Base-by-base conservation (phyloP, 2,888 invertebrate genomes). In the Dorcus parallelipipedus region DNA sequence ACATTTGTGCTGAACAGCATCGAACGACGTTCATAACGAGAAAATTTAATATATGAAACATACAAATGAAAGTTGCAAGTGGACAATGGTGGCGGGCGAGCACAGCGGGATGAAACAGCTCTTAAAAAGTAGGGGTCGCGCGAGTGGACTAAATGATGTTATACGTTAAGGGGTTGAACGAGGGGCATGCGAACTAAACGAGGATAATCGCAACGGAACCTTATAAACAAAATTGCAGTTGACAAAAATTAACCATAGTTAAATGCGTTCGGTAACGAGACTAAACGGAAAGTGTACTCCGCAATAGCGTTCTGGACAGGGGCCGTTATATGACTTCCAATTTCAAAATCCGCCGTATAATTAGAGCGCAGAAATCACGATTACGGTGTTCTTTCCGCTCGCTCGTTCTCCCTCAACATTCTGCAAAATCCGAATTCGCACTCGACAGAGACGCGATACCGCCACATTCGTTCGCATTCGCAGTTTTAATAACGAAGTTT, bases 171-270 rank as follows among this genome's bases (percentile, higher is more conserved):
- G 33, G 51, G 38, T 49, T 23, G n/a, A 42, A 52, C 33, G 50
- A 7, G 50, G 41, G n/a, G 33, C 43, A 52, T 33, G 45, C 45
- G 20, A 23, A 54, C 53, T 50, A 54, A 58, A 58, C 50, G 42
- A 38, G 55, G 48, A 38, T 59, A 59, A 55, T 49, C 55, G 59
- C 49, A 54, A 51, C 51, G 52, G 65, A 69, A 68, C 72, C 70
- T 69, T 73, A 74, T 76, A 76, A 75, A 75, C 73, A 76, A 75
- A 76, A 75, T 76, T 75, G 72, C 69, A 71, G 69, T 72, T 73
- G 75, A 75, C 75, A 76, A 76, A 76, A 76, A 76, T 76, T 75
- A 75, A 73, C 74, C 73, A 68, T 73, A 70, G 72, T 71, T 72
- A 72, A 73, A 72, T 72, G 73, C 69, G 71, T 71, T 71, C 67